phyloP scores from a whole-genome alignment of 2,888 invertebrate species.

The Dryococelus australis region DNA sequence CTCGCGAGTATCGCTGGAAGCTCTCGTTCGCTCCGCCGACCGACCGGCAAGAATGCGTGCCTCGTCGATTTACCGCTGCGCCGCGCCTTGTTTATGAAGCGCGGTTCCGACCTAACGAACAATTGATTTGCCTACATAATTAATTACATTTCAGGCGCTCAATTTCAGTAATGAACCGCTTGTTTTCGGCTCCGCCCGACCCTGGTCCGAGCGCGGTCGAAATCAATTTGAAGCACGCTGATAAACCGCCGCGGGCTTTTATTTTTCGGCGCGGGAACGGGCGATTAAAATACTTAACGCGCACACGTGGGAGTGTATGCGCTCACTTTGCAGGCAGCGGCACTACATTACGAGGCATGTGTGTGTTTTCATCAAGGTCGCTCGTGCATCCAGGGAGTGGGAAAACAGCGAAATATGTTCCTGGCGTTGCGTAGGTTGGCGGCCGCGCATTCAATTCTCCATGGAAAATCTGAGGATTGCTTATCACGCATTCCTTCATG shows the following conservation, averaged over 20 bases:
- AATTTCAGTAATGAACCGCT: background rate
- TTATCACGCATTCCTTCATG: too few relatives aligned
- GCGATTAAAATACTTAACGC: background rate
- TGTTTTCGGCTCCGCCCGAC: background rate
- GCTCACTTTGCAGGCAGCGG: background rate
- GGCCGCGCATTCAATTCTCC: too few relatives aligned
- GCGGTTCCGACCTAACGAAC: background rate
- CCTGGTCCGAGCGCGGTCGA: background rate
- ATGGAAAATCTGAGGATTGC: too few relatives aligned
- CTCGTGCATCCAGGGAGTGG: too few relatives aligned
- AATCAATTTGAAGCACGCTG: background rate
- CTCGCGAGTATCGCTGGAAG: too few relatives aligned
- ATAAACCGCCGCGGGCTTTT: background rate
- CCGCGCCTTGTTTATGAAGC: conserved; percentile 6
- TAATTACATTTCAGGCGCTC: conserved; percentile 1
- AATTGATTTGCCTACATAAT: background rate
- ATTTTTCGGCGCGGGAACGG: background rate
- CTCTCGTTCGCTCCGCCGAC: background rate
- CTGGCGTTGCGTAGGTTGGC: too few relatives aligned
- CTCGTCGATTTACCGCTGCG: background rate
- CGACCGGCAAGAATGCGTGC: background rate
- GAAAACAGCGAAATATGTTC: too few relatives aligned
- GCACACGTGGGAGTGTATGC: background rate
- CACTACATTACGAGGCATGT: background rate
- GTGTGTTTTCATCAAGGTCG: background rate